These are phyloP conservation scores for Acanthurus leucopareius DNA, from an alignment of 2,797 vertebrate genomes.

Conservation along the genomic window DNA sequence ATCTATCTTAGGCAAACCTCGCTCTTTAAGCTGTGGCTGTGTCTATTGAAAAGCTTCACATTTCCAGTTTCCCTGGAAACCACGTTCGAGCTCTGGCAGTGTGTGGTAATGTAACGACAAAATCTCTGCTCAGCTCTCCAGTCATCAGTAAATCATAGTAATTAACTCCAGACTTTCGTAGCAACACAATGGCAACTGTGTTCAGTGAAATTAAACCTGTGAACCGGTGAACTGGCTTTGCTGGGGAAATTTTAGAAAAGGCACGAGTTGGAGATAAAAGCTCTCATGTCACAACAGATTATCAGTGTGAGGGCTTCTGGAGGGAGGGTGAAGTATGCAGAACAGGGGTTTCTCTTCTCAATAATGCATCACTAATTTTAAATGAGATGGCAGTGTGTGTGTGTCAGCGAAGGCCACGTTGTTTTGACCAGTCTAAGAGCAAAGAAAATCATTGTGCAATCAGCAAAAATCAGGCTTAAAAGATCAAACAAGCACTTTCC, in stretches of 20 bases:
- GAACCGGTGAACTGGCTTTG: conserved; percentile 43
- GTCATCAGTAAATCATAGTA: conserved; percentile 83
- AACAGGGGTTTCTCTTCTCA: conserved; percentile 30
- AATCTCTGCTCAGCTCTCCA: conserved; percentile 79
- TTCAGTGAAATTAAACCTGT: conserved; percentile 49
- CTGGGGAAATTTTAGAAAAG: conserved; percentile 24
- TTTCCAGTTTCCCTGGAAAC: conserved; percentile 91
- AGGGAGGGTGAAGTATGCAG: conserved; percentile 21
- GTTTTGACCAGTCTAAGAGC: neutral
- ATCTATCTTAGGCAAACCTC: conserved; percentile 86
- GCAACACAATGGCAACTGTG: conserved; percentile 53
- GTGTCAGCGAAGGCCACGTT: conserved; percentile 19
- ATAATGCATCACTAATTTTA: conserved; percentile 21
- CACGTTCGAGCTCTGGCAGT: conserved; percentile 82
- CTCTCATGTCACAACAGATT: conserved; percentile 23
- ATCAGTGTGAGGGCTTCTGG: conserved; percentile 17
- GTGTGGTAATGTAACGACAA: conserved; percentile 85
- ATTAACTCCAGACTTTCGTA: conserved; percentile 79
- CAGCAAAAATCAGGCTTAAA: neutral
- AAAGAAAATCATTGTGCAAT: conserved; percentile 8
- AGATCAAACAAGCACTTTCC: neutral
- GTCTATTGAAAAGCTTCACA: conserved; percentile 87
- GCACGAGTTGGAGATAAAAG: conserved; percentile 36
- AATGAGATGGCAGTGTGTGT: conserved; percentile 4
- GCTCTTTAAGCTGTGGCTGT: conserved; percentile 83